These are phyloP conservation scores for Peromyscus nudipes DNA, from an alignment of 2,797 vertebrate species.

Conservation along the genomic window DNA sequence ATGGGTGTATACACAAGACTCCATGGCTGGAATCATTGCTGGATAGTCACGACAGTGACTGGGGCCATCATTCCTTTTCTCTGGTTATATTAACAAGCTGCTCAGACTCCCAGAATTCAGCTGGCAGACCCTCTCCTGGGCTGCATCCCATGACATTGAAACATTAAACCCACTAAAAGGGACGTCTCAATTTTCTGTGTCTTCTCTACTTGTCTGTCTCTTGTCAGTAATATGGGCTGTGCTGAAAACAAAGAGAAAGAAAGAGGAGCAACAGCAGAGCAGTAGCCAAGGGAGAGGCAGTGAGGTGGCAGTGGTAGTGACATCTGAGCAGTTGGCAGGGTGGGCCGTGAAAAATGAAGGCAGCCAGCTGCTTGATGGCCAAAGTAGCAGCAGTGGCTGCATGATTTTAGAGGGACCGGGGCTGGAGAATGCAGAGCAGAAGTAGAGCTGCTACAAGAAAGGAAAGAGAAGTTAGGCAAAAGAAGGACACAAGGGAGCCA, in stretches of 20 bases:
- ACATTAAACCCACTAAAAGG: too few relatives aligned
- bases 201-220: not conserved
- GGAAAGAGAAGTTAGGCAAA: not conserved
- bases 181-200: not conserved
- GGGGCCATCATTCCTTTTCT: not conserved
- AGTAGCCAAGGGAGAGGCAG: not conserved
- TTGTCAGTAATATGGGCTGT: not conserved
- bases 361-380: too few relatives aligned
- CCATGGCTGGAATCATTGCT: not conserved
- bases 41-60: not conserved
- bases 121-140: not conserved
- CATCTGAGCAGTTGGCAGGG: not conserved
- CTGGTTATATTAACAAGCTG: not conserved
- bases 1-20: not conserved
- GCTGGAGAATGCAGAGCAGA: not conserved
- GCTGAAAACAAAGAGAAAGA: not conserved
- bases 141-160: not conserved
- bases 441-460: not conserved
- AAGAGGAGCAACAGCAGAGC: too few relatives aligned
- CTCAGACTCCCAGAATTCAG: not conserved
- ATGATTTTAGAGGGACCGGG: not conserved
- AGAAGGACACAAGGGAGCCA: not conserved
- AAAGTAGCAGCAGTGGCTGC: not conserved
- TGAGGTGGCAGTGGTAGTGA: fast-evolving
- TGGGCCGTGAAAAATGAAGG: not conserved